A percentile compares a stretch with the other conserved stretches of the same genome.
phyloP scores from a whole-genome alignment of 2,113 vertebrate genomes.

The Todiramphus saurophagus region DNA sequence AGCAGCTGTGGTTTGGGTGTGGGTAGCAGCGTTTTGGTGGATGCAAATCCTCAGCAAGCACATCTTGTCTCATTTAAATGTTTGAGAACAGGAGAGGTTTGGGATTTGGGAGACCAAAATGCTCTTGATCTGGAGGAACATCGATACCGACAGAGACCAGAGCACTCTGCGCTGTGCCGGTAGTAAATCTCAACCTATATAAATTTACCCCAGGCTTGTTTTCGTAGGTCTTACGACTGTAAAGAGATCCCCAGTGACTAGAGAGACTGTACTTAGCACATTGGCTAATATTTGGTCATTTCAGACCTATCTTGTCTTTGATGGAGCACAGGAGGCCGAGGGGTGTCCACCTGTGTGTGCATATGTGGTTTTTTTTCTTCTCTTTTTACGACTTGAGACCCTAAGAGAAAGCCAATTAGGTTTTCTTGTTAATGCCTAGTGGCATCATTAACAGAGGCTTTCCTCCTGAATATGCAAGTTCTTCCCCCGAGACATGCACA shows the following conservation, averaged over 20 bases:
- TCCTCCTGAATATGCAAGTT: not conserved
- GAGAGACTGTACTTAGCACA: not conserved
- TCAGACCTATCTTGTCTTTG: not conserved
- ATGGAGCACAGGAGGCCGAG: not conserved
- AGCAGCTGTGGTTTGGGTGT: not conserved
- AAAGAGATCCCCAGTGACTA: not conserved
- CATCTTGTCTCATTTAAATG: not conserved
- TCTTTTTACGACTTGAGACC: not conserved
- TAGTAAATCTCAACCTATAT: not conserved
- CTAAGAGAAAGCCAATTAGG: not conserved
- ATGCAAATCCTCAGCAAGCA: not conserved
- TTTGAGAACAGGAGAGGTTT: not conserved
- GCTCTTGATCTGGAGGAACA: not conserved
- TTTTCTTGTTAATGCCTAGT: not conserved
- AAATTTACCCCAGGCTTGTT: not conserved
- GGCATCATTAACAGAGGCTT: not conserved
- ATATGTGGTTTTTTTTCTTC: not conserved
- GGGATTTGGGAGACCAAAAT: not conserved
- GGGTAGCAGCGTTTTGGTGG: not conserved
- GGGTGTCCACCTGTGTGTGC: not conserved
- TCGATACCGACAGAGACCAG: not conserved
- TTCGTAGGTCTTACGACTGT: fast-evolving
- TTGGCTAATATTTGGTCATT: not conserved
- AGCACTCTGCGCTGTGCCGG: fast-evolving
- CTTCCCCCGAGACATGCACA: not conserved